A percentile compares a stretch with the other conserved stretches of the same genome.
These are phyloP conservation scores for Rhorus exstirpatorius DNA, from an alignment of 2,888 invertebrate genomes.

Conservation along the genomic window DNA sequence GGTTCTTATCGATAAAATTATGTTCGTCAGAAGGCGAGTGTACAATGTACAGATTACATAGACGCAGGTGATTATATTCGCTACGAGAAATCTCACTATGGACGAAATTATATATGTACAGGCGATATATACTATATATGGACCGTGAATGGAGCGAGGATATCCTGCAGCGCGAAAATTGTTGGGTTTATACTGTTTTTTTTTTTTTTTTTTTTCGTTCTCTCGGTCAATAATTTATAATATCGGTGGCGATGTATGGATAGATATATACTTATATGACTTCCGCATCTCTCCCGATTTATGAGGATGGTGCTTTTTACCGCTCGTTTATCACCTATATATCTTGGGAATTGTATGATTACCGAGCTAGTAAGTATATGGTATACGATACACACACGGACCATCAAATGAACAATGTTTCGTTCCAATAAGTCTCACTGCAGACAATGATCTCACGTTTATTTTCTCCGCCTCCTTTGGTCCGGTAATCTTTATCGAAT, in stretches of 20 bases:
- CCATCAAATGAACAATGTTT: constrained; percentile 54
- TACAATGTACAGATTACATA: constrained; percentile 16
- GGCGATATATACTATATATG: constrained; percentile 33
- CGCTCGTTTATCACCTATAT: constrained; percentile 7
- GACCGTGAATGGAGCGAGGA: constrained; percentile 39
- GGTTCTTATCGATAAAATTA: constrained; percentile 13
- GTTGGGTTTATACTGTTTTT: constrained; percentile 45
- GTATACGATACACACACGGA: constrained; percentile 24
- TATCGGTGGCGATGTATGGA: no score
- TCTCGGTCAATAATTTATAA: constrained; percentile 58
- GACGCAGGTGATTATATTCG: constrained; percentile 14
- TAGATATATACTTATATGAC: not conserved
- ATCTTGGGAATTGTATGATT: constrained; percentile 54
- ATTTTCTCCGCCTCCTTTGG: constrained; percentile 14
- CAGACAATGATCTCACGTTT: constrained; percentile 38
- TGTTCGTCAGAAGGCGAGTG: constrained; percentile 18
- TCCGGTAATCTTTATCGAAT: constrained; percentile 9
- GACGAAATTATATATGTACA: not conserved
- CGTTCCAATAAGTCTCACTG: constrained; percentile 49
- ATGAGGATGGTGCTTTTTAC: constrained; percentile 31
- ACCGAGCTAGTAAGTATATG: constrained; percentile 47
- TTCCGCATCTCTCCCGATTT: constrained; percentile 43
- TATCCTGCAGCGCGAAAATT: constrained; percentile 60
- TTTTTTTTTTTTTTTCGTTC: constrained; percentile 18
- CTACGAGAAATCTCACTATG: constrained; percentile 1